These are phyloP conservation scores for Apeltes quadracus DNA, from an alignment of 2,113 vertebrate genomes.

Conservation along the genomic window DNA sequence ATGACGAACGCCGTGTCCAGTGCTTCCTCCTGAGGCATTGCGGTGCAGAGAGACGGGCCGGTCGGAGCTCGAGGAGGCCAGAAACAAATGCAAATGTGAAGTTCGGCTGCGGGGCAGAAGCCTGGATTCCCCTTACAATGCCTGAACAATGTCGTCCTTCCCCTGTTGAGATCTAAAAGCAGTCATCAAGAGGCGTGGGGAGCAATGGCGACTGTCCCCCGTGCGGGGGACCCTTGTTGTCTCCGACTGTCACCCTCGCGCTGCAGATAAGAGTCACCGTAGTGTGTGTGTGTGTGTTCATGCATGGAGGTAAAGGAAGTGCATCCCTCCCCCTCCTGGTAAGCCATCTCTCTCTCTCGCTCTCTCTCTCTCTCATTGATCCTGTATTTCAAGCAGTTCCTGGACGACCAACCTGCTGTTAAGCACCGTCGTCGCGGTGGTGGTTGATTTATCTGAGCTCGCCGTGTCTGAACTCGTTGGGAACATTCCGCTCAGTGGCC, in stretches of 20 bases:
- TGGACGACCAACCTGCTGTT: conserved; percentile 54
- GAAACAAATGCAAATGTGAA: conserved; percentile 63
- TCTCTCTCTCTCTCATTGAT: conserved; percentile 44
- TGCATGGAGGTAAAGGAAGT: conserved; percentile 22
- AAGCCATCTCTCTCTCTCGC: too few relatives aligned
- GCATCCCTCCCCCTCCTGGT: conserved; percentile 21
- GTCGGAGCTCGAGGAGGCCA: conserved; percentile 32
- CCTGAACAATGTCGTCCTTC: conserved; percentile 57
- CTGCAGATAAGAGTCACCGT: conserved; percentile 54
- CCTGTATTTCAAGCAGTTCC: conserved; percentile 42
- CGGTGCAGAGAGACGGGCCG: conserved; percentile 9
- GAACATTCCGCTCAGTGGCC: conserved; percentile 45
- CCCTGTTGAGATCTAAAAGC: conserved; percentile 72
- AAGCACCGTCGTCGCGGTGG: conserved; percentile 35
- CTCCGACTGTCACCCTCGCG: conserved; percentile 55
- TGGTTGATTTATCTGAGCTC: conserved; percentile 64
- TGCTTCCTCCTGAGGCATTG: conserved; percentile 34
- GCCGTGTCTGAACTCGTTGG: conserved; percentile 42
- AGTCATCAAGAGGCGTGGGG: conserved; percentile 63
- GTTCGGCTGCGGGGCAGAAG: conserved; percentile 23
- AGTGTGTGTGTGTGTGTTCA: conserved; percentile 23
- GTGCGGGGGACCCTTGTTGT: conserved; percentile 37
- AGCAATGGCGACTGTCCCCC: conserved; percentile 48
- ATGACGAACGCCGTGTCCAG: conserved; percentile 15
- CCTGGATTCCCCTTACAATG: conserved; percentile 29